These are phyloP conservation scores for Platalea minor DNA, from an alignment of 2,797 vertebrate species.

Conservation along the genomic window DNA sequence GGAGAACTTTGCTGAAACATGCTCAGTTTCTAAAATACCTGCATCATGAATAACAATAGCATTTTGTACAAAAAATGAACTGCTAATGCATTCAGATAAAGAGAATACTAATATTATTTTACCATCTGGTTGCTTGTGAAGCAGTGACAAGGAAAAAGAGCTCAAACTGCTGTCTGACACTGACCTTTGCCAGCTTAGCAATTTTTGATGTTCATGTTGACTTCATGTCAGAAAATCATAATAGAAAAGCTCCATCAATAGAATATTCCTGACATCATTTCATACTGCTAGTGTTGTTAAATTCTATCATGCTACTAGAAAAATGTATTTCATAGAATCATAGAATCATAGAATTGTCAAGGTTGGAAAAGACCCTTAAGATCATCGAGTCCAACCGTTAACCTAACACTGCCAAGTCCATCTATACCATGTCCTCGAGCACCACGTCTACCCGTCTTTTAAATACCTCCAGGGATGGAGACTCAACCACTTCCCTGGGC, in stretches of 20 bases:
- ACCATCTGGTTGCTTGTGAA: not conserved
- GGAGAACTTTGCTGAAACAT: not conserved
- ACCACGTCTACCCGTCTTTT: no score
- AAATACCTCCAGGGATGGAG: no score
- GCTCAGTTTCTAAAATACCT: not conserved
- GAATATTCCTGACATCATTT: not conserved
- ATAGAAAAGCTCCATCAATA: not conserved
- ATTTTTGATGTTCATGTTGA: not conserved
- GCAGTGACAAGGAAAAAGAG: not conserved
- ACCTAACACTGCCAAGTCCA: no score
- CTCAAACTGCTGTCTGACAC: not conserved
- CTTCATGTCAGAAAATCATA: not conserved
- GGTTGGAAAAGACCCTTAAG: no score
- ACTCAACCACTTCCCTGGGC: no score
- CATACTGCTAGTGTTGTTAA: not conserved
- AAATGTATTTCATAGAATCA: not conserved
- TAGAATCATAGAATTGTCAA: no score
- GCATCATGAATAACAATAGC: not conserved
- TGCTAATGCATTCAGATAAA: not conserved
- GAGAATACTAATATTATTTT: not conserved
- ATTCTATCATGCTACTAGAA: not conserved
- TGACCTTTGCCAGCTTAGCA: not conserved
- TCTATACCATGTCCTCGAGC: no score
- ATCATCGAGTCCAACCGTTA: no score
- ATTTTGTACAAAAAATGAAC: not conserved